These are phyloP conservation scores for Ophioninae sp. DNA, from an alignment of 2,888 invertebrate species.

Conservation along the genomic window DNA sequence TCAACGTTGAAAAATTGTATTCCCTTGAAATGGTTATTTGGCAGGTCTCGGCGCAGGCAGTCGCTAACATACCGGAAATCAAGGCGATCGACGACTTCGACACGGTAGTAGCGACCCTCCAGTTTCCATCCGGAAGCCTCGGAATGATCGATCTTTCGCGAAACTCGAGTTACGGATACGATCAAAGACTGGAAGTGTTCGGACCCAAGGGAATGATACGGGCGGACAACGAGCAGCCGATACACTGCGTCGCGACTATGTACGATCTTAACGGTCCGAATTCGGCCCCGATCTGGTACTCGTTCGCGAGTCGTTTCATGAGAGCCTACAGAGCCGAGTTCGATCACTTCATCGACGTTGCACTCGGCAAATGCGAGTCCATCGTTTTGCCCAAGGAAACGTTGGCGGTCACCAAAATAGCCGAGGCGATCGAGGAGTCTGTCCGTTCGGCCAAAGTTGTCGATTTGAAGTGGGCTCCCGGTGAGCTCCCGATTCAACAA, in stretches of 20 bases:
- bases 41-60: constrained; percentile 73
- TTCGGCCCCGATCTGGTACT: constrained; percentile 83
- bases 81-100: constrained; percentile 85
- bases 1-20: not conserved
- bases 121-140: constrained; percentile 85
- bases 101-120: constrained; percentile 84
- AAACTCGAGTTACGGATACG: constrained; percentile 86
- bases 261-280: constrained; percentile 80
- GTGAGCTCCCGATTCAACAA: constrained; percentile 78
- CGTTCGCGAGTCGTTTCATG: constrained; percentile 84
- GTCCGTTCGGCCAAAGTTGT: constrained; percentile 82
- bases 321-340: constrained; percentile 83
- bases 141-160: constrained; percentile 86
- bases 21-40: not conserved
- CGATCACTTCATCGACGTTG: constrained; percentile 84
- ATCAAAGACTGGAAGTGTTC: constrained; percentile 86
- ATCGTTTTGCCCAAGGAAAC: constrained; percentile 82
- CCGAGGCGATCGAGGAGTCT: constrained; percentile 83
- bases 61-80: constrained; percentile 84
- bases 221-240: constrained; percentile 83
- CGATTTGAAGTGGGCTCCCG: constrained; percentile 82
- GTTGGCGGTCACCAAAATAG: constrained; percentile 84
- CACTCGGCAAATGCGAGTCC: constrained; percentile 81
- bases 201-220: constrained; percentile 84
- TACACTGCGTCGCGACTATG: constrained; percentile 80